Base-by-base conservation (phyloP, 2,113 vertebrate species). In the Nannobrachium achirus region DNA sequence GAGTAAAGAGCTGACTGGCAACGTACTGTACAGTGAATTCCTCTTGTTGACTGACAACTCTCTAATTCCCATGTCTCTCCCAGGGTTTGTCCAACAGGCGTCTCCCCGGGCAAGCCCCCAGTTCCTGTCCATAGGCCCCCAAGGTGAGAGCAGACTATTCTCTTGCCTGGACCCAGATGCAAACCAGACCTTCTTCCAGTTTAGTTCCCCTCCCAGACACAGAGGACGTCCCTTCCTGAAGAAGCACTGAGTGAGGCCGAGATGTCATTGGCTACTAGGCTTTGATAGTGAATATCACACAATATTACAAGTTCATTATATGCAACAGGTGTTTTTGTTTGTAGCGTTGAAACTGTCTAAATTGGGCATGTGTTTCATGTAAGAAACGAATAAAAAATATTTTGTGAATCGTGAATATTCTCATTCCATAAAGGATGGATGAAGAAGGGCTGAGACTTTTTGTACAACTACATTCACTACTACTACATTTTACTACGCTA, bases 141-240 rank as follows among this genome's bases (percentile, higher is more conserved):
- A 86, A 0, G 79, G 65, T 10, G 87, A 92, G 18, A 46, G 73
- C 44, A 63, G 71, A 38, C 82, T 89, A 73, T 92, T 93, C 78
- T 88, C 87, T 48, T 58, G 69, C 48, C 18, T 89, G 75, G 89
- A 92, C 73, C 45, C 72, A 0, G 90, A 93, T 0, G 67, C 77
- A 58, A 41, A 64, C 15, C 89, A 85, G 46, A 74, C 51, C 33
- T 93, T 92, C 85, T 92, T 93, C 83, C 87, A 89, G 60, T 86
- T 91, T 79, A 88, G 63, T 84, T 88, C 93, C 45, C 89, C 91
- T 0, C 6, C 61, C 59, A 73, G 52, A 49, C 84, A 91, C 25
- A 78, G 57, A 40, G 65, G 41, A 39, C 71, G 41, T 10, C 13
- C 51, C 50, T 82, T 86, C 75, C 33, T 77, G 25, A 82, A 66